phyloP scores from a whole-genome alignment of 2,888 invertebrate genomes.

The Cantharis lateralis region DNA sequence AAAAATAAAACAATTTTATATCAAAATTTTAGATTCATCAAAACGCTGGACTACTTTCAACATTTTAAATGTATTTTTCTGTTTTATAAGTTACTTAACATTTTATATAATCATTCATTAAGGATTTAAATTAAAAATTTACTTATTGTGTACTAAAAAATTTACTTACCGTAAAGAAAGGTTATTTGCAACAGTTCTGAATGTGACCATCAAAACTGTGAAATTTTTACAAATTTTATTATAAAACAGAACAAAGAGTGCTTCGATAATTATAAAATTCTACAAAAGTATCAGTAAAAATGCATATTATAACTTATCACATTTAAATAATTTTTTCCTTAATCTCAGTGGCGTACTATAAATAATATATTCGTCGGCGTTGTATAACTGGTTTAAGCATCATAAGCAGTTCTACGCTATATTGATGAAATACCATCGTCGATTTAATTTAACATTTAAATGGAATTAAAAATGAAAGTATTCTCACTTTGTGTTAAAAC shows the following conservation, averaged over 20 bases:
- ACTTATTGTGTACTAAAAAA: neutral
- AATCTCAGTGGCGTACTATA: too few relatives aligned
- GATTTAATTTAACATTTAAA: too few relatives aligned
- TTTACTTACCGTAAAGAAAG: neutral
- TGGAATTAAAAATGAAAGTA: neutral
- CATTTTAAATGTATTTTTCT: neutral
- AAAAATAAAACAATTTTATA: neutral
- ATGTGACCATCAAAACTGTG: neutral
- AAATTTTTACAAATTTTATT: neutral
- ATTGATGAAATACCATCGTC: too few relatives aligned
- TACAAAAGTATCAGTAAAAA: too few relatives aligned
- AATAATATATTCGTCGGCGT: too few relatives aligned
- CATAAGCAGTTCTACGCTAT: too few relatives aligned
- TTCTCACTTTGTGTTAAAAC: neutral
- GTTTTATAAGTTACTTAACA: neutral
- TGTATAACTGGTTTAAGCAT: too few relatives aligned
- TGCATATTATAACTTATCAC: too few relatives aligned
- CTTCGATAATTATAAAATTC: neutral
- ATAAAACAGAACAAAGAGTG: neutral
- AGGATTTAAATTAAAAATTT: neutral
- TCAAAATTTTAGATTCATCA: neutral
- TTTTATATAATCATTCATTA: neutral
- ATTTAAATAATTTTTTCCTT: too few relatives aligned
- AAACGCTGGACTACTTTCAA: neutral
- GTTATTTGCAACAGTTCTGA: neutral